Evolutionary conservation across 1,140 invertebrate species (phyloP), one percentile per base, ranked within the genome.

Genomic region (Streblospio benedicti): DNA sequence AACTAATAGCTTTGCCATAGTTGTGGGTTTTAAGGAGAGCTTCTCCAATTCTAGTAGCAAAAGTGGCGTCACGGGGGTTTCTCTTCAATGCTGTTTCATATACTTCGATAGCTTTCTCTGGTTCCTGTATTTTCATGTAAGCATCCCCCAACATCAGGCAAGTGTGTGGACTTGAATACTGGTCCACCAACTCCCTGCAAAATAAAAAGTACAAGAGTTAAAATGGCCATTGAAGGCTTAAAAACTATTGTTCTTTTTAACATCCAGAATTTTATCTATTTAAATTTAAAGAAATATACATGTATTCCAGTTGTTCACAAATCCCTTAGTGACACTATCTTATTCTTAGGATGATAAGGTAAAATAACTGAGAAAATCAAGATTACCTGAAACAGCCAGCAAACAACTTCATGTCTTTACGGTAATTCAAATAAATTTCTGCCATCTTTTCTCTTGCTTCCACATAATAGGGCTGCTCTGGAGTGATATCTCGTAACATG

Each of bases 1-100:
- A 95, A 64, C 85, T 87, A 4, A 94, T 85, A 1, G 94, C 93
- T 79, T 90, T 93, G 5, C 84, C 84, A 76, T 92, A 98, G 60
- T 93, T 86, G 76, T 98, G 94, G 57, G 91, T 93, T 74, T 92
- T 90, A 0, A 96, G 85, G 3, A 97, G 80, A 0, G 93, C 90
- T 69, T 86, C 81, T 0, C 93, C 94, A 73, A 97, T 87, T 79
- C 95, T 97, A 59, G 85, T 86, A 0, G 87, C 85, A n/a, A 97
- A 75, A n/a, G 81, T 76, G 33, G 85, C 80, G 75, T 97, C 90
- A 47, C 84, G 83, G 0, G 90, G 88, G 79, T 89, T 93, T 57
- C 84, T 85, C 69, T 86, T 86, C 51, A 95, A 76, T 0, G 93
- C 91, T 65, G 86, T 81, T 76, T 93, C 89, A 74, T 95, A 97